These are phyloP conservation scores for Drosophila quasianomalipes DNA, from an alignment of 2,888 invertebrate species.

Conservation along the genomic window DNA sequence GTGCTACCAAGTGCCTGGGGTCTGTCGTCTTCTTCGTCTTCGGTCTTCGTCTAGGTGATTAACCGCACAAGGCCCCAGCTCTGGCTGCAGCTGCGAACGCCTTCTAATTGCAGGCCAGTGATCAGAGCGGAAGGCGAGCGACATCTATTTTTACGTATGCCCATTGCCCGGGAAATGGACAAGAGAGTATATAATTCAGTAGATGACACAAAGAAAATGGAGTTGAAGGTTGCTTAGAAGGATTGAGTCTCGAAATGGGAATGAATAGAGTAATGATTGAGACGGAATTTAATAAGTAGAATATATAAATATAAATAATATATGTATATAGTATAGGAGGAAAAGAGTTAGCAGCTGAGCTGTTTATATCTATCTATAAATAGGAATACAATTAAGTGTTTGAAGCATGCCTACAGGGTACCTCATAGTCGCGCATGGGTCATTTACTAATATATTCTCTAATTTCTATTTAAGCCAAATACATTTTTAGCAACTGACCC, in stretches of 20 bases:
- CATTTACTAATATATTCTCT: constrained; percentile 25
- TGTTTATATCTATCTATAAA: background rate
- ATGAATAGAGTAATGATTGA: background rate
- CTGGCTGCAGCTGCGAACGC: constrained; percentile 39
- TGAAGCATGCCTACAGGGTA: background rate
- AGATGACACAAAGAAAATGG: constrained; percentile 13
- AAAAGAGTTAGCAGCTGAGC: background rate
- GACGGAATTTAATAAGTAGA: background rate
- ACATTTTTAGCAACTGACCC: constrained; percentile 63
- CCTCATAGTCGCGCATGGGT: background rate
- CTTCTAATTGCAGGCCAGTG: constrained; percentile 65
- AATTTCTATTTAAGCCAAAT: constrained; percentile 23
- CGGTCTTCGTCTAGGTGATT: constrained; percentile 63
- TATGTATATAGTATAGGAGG: background rate
- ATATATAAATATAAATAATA: background rate
- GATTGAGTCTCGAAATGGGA: background rate
- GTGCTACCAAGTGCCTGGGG: constrained; percentile 39
- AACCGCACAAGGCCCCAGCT: constrained; percentile 61
- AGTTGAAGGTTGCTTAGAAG: background rate
- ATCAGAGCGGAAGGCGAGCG: constrained; percentile 39
- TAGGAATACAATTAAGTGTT: background rate
- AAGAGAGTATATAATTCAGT: constrained; percentile 22
- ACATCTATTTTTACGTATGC: constrained; percentile 68
- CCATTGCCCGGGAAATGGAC: constrained; percentile 18
- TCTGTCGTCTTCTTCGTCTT: constrained; percentile 12